Percentiles rank a stretch among this genome's conserved stretches.
Evolutionary conservation across 2,888 invertebrate species (phyloP).

Genomic region (Orchesellides sinensis): DNA sequence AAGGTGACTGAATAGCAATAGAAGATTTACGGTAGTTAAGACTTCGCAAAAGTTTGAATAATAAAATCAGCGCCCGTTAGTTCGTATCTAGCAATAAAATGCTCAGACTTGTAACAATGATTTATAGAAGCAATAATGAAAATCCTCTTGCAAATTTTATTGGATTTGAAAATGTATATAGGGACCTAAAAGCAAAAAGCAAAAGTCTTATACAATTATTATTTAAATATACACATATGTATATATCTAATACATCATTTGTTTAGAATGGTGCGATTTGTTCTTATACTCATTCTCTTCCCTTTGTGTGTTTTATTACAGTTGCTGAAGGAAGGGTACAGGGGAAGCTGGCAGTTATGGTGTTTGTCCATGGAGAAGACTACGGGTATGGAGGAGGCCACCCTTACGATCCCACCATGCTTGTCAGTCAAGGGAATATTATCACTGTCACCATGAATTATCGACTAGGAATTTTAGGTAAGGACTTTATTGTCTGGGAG

Average conservation of each 20-base stretch:
- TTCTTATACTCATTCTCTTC: constrained; percentile 22
- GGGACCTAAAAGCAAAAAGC: background rate
- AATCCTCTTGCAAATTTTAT: constrained; percentile 62
- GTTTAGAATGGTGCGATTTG: no score
- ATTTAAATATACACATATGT: background rate
- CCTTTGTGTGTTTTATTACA: constrained; percentile 37
- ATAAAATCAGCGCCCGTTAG: background rate
- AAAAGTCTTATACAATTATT: no score
- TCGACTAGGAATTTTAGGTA: constrained; percentile 72
- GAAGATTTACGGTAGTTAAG: no score
- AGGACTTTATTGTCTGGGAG: background rate
- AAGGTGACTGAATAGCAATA: no score
- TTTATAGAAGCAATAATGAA: constrained; percentile 57
- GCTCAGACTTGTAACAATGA: constrained; percentile 46
- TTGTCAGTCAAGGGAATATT: constrained; percentile 92
- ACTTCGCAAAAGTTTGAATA: no score
- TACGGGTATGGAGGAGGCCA: constrained; percentile 95
- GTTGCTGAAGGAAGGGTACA: constrained; percentile 52
- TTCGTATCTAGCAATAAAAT: constrained; percentile 27
- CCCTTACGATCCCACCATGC: constrained; percentile 95
- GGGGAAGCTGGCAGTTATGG: constrained; percentile 83
- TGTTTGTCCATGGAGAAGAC: constrained; percentile 89
- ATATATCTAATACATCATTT: background rate
- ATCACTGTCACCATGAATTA: constrained; percentile 98
- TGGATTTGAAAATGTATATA: constrained; percentile 42